Percentiles rank a stretch among this genome's conserved stretches.
Conservation (phyloP, 2,113 vertebrate genomes). For the Hippocampus comes region DNA sequence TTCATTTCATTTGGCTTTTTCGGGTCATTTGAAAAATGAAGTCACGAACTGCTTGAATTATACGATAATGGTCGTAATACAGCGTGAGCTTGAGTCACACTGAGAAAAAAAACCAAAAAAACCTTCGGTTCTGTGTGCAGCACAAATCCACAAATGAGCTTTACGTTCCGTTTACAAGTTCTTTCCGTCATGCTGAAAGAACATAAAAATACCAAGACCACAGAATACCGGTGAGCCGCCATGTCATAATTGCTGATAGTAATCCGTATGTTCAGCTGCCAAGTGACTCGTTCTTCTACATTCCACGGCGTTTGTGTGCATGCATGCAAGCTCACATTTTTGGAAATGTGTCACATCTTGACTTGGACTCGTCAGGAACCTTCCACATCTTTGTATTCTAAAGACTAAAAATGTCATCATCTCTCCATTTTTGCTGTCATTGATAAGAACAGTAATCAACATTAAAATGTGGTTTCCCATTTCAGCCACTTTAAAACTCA, state of each 20-base stretch:
- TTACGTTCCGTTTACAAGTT: neutral
- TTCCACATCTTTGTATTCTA: neutral
- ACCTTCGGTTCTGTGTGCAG: too few species aligned
- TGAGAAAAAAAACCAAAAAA: neutral
- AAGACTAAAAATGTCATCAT: neutral
- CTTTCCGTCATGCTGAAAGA: neutral
- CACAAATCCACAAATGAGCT: neutral
- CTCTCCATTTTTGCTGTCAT: too few species aligned
- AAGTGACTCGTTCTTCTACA: conserved; percentile 13
- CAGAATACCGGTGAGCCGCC: neutral
- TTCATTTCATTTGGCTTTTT: neutral
- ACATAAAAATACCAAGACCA: neutral
- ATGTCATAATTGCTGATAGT: neutral
- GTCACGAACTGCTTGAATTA: too few species aligned
- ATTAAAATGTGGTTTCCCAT: too few species aligned
- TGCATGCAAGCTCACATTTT: neutral
- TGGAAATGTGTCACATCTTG: neutral
- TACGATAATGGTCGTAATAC: too few species aligned
- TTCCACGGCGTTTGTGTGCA: conserved; percentile 4
- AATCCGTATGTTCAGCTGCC: neutral
- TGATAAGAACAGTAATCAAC: too few species aligned
- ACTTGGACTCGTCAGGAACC: neutral
- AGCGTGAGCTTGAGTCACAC: too few species aligned
- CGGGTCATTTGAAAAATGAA: neutral
- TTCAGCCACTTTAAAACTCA: too few species aligned